Base-by-base conservation (phyloP, 1,140 invertebrate species). In the Ips typographus region DNA sequence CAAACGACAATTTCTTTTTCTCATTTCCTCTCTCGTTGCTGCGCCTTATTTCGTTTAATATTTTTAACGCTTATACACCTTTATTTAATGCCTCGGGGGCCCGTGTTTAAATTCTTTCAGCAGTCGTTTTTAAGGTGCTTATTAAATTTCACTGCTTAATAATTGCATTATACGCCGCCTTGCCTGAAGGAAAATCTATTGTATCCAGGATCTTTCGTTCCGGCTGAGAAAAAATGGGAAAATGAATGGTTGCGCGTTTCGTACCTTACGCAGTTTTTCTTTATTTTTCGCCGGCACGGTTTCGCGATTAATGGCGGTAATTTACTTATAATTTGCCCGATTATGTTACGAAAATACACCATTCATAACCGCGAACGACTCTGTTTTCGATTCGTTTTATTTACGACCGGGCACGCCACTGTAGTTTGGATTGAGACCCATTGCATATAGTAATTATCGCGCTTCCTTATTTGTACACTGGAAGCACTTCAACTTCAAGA, bases 91-190 rank as follows among this genome's bases (percentile, higher is more conserved):
- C 69, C 64, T 55, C 43, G 36, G 62, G 69, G 73, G 73, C 70
- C 67, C 69, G 70, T 72, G 71, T 74, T 75, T 72, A 71, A 72
- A 72, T 75, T 74, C 72, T 72, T 71, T 72, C 70, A 61, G 44
- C 67, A 71, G 61, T 65, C 72, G 66, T 74, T 76, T 72, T 72
- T 74, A 76, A 77, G 76, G 73, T 76, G 74, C 74, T 76, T 77
- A 77, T 77, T 77, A 77, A 75, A 77, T 77, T 77, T 76, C 71
- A 72, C 64, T 72, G 73, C 73, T 76, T 75, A 73, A 76, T 77
- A 76, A 77, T 76, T 72, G 70, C 72, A 75, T 77, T 77, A 73
- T 38, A 47, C 47, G 4, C 63, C 8, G 53, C 53, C 57, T 52
- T 60, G 49, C 70, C 59, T 73, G 73, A 71, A 61, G 66, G 61